phyloP scores from a whole-genome alignment of 1,140 invertebrate genomes.

The Ceratitis capitata region DNA sequence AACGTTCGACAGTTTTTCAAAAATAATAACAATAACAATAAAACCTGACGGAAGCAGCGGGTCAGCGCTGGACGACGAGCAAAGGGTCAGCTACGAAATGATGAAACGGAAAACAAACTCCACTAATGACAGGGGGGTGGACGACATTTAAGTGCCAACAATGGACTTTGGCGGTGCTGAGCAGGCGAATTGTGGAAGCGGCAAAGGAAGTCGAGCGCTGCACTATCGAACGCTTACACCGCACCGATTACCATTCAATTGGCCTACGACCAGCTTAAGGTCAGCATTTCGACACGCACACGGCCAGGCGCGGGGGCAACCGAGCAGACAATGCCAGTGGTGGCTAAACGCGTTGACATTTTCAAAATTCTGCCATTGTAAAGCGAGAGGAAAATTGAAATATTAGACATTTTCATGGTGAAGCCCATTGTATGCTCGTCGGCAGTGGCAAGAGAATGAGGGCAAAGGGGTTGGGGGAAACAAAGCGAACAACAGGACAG shows the following conservation, averaged over 20 bases:
- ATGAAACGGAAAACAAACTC: conserved; percentile 1
- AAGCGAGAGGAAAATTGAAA: conserved; percentile 37
- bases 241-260: background rate
- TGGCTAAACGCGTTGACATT: conserved; percentile 13
- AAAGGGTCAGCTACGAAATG: background rate
- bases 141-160: conserved; percentile 20
- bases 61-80: background rate
- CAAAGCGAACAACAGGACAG: background rate
- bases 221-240: background rate
- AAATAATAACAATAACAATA: conserved; percentile 38
- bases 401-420: conserved; percentile 34
- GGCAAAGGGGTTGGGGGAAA: too few species aligned
- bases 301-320: background rate
- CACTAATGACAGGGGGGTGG: conserved; percentile 33
- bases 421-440: background rate
- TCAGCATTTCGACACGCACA: conserved; percentile 8
- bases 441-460: background rate
- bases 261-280: conserved; percentile 17
- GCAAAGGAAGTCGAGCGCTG: background rate
- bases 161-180: background rate
- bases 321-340: background rate
- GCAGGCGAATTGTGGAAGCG: too few species aligned
- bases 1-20: conserved; percentile 3
- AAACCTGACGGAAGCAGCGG: conserved; percentile 16
- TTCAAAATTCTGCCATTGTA: conserved; percentile 24